These are phyloP conservation scores for Diarsia rubi DNA, from an alignment of 2,888 invertebrate genomes.

Conservation along the genomic window DNA sequence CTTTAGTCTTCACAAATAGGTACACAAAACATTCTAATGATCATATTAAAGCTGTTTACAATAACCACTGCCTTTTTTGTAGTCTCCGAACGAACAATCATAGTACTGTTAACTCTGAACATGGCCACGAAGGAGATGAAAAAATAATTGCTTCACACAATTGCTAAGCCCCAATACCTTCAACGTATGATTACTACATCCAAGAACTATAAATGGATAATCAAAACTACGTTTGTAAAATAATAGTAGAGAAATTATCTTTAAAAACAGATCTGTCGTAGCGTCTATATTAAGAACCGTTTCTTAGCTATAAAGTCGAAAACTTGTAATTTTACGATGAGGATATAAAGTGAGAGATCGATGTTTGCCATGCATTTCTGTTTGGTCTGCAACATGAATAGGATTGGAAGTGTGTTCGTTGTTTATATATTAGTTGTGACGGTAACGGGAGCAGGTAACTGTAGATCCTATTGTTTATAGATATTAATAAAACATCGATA, in stretches of 20 bases:
- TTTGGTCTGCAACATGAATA: conserved; percentile 76
- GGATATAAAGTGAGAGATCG: conserved; percentile 80
- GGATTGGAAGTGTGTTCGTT: conserved; percentile 66
- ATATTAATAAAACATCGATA: conserved; percentile 24
- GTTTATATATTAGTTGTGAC: conserved; percentile 63
- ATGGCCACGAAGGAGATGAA: conserved; percentile 44
- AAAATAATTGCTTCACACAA: conserved; percentile 70
- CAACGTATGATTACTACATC: conserved; percentile 65
- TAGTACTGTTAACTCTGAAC: conserved; percentile 56
- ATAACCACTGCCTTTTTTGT: conserved; percentile 43
- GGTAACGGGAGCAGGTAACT: conserved; percentile 71
- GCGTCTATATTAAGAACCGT: conserved; percentile 82
- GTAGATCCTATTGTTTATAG: conserved; percentile 32
- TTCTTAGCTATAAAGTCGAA: conserved; percentile 74
- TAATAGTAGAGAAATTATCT: conserved; percentile 80
- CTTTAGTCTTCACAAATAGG: not conserved
- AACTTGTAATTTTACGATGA: conserved; percentile 77
- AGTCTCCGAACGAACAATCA: conserved; percentile 46
- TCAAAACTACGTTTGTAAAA: conserved; percentile 58
- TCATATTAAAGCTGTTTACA: conserved; percentile 36
- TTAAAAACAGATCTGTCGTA: conserved; percentile 76
- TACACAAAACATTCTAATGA: conserved; percentile 29
- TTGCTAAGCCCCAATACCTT: conserved; percentile 57
- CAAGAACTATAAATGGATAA: conserved; percentile 55
- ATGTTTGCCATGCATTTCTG: conserved; percentile 77